phyloP scores from a whole-genome alignment of 2,888 invertebrate genomes.

The Ligdia adustata region DNA sequence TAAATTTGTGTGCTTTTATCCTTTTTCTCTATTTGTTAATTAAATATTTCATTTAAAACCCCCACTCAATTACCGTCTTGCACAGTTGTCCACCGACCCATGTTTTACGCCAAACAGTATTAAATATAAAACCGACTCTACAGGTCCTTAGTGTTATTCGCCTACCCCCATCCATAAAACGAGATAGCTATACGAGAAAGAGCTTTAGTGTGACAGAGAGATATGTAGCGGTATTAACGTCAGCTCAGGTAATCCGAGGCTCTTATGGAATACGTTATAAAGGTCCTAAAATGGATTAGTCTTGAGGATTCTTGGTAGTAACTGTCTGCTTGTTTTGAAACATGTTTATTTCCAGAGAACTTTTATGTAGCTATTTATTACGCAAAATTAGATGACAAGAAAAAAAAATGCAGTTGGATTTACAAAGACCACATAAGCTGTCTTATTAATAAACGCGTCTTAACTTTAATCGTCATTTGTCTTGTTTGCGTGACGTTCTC shows the following conservation, averaged over 20 bases:
- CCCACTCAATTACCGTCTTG: not conserved
- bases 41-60: not conserved
- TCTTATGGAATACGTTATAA: slow-evolving; percentile 50
- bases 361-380: no score
- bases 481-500: no score
- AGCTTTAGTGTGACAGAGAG: not conserved
- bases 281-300: slow-evolving; percentile 30
- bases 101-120: slow-evolving; percentile 7
- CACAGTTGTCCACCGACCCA: not conserved
- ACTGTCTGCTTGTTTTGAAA: not conserved
- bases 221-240: not conserved
- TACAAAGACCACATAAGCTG: no score
- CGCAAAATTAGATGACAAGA: no score
- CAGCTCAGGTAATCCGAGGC: slow-evolving; percentile 46
- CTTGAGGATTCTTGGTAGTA: not conserved
- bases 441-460: no score
- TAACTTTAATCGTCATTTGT: no score
- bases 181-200: slow-evolving; percentile 24
- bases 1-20: not conserved
- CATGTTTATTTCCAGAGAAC: no score
- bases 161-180: slow-evolving; percentile 32
- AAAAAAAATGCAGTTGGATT: no score
- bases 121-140: slow-evolving; percentile 34
- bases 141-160: slow-evolving; percentile 40
- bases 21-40: not conserved